Evolutionary conservation across 2,113 vertebrate species (phyloP), one percentile per base, ranked within the genome.

Genomic region (Microtus montanus): DNA sequence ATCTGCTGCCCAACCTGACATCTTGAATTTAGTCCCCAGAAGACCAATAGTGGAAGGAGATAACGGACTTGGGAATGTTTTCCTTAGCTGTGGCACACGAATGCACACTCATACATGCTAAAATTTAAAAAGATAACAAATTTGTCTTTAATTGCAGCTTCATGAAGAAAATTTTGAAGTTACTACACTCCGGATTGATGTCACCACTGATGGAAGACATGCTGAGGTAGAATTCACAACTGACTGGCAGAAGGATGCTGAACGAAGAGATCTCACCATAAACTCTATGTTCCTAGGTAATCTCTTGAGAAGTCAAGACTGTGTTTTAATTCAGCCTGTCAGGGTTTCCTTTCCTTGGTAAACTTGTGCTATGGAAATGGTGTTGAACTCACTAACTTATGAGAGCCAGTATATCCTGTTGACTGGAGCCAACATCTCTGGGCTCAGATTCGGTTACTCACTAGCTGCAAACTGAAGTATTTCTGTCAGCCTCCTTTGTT

Each of bases 211-310:
- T 5, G 95, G 93, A 13, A 98, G 99, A 38, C 99, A 99, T 2
- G 99, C 99, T 0, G 99, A 99, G 97, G 99, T 99, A 54, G 98
- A 99, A 91, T 99, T 99, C 97, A 99, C 99, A 95, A 99, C 99
- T 0, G 99, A 99, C 98, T 99, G 99, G 99, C 98, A 99, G 91
- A 99, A 99, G 90, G 99, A 99, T 20, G 99, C 99, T 0, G 99
- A 99, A 86, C 98, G 99, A 91, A 98, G 99, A 97, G 99, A 99
- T 93, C 99, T 99, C 93, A 99, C 99, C 70, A 98, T 99, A 97
- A 99, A 99, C 90, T 99, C 99, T 70, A 99, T 99, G 99, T 99
- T 99, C 95, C 96, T 99, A 97, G 99, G 99, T 99, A 98, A 97
- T 41, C n/a, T 5, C 30, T 70, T n/a, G 22, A 41, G 61, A 47